Evolutionary conservation across 2,113 vertebrate species (phyloP).

Genomic region (Prunella himalayana): DNA sequence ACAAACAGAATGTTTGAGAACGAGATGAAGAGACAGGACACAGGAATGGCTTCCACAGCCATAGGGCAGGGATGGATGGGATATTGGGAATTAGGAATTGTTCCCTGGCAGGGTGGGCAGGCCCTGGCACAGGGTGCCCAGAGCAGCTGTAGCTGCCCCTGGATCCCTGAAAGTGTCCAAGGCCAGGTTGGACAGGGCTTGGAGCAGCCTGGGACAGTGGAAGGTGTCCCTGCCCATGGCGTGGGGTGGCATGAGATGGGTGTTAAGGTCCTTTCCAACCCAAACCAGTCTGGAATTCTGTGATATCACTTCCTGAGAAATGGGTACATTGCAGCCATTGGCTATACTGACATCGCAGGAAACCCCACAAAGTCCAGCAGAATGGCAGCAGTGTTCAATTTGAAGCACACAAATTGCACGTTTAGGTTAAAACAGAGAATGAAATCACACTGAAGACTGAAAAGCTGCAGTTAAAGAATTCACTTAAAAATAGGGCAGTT

Average conservation of each 20-base stretch:
- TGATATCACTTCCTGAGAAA: neutral
- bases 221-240: neutral
- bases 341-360: neutral
- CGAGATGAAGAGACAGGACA: accelerated
- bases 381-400: neutral
- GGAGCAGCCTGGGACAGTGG: neutral
- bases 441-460: neutral
- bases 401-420: neutral
- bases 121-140: neutral
- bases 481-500: neutral
- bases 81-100: neutral
- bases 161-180: neutral
- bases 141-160: neutral
- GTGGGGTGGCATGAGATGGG: accelerated
- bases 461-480: neutral
- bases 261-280: accelerated
- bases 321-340: neutral
- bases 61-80: neutral
- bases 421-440: neutral
- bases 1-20: neutral
- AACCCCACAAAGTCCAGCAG: neutral
- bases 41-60: neutral
- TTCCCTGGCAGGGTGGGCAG: neutral
- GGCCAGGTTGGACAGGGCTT: neutral
- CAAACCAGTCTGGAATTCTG: neutral